These are phyloP conservation scores for Tetanocera ferruginea DNA, from an alignment of 2,888 invertebrate species.

Conservation along the genomic window DNA sequence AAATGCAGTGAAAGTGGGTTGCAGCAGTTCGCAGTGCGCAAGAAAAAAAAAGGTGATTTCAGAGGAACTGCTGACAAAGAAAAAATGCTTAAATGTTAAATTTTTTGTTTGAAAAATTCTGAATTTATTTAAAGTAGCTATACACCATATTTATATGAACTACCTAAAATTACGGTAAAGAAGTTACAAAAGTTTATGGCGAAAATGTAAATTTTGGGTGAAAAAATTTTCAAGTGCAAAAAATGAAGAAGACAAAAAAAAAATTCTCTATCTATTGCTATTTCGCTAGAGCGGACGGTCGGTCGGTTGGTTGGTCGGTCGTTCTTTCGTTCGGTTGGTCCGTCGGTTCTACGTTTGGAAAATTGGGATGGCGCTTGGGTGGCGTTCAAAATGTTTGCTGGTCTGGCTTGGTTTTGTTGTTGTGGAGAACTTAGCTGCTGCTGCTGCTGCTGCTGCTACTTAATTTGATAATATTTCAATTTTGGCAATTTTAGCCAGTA, in stretches of 20 bases:
- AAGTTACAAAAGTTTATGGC: not conserved
- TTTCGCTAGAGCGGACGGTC: conserved; percentile 57
- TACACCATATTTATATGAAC: not conserved
- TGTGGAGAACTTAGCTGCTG: conserved; percentile 16
- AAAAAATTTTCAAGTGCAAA: conserved; percentile 30
- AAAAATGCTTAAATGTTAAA: not conserved
- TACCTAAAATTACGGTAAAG: too few relatives aligned
- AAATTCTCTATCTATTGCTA: conserved; percentile 68
- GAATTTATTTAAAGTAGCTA: not conserved
- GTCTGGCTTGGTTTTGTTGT: not conserved
- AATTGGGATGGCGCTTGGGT: not conserved
- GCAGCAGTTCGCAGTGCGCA: not conserved
- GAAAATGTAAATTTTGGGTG: conserved; percentile 1
- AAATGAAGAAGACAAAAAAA: conserved; percentile 47
- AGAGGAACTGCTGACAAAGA: not conserved
- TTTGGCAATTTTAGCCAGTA: too few relatives aligned
- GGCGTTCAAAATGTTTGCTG: not conserved
- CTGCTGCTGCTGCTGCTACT: not conserved
- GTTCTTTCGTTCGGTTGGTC: not conserved
- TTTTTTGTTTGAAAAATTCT: not conserved
- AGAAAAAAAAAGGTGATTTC: conserved; percentile 3
- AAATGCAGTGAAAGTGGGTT: conserved; percentile 16
- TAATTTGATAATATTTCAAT: too few relatives aligned
- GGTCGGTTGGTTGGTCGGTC: not conserved
- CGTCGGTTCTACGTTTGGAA: not conserved